A percentile compares a stretch with the other conserved stretches of the same genome.
Conservation (phyloP, 2,797 vertebrate species). For the Halcyon smyrnensis region DNA sequence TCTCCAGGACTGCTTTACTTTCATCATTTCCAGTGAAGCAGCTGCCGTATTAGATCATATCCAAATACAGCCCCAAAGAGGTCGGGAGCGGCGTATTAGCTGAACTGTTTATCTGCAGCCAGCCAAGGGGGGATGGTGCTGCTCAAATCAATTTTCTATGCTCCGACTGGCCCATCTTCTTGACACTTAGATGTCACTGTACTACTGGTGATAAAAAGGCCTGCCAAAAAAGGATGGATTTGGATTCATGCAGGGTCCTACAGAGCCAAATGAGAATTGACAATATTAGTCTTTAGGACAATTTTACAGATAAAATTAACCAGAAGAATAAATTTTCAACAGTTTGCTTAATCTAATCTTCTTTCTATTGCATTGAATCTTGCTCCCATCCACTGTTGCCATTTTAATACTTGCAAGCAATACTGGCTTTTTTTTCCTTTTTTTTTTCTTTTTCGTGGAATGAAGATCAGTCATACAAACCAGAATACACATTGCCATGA, state of each 20-base stretch:
- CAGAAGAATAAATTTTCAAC: constrained; percentile 70
- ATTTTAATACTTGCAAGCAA: constrained; percentile 12
- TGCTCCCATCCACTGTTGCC: neutral
- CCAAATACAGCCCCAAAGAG: constrained; percentile 55
- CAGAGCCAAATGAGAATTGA: constrained; percentile 64
- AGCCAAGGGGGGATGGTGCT: constrained; percentile 51
- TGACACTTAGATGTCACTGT: constrained; percentile 69
- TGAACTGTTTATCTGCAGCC: constrained; percentile 55
- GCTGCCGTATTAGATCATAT: constrained; percentile 52
- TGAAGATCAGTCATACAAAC: neutral
- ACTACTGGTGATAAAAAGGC: constrained; percentile 63
- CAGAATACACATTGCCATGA: neutral
- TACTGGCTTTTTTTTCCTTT: neutral
- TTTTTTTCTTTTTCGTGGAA: neutral
- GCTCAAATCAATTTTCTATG: constrained; percentile 69
- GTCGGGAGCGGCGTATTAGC: neutral
- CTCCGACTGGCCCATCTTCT: constrained; percentile 66
- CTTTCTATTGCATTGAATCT: constrained; percentile 27
- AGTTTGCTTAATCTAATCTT: constrained; percentile 44
- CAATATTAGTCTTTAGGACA: constrained; percentile 65
- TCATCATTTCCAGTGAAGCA: neutral
- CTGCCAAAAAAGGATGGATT: constrained; percentile 64
- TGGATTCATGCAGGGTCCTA: constrained; percentile 57
- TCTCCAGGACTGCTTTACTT: constrained; percentile 7
- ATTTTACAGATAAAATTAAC: constrained; percentile 72